These are phyloP conservation scores for Phaetusa simplex DNA, from an alignment of 2,113 vertebrate species.

Conservation along the genomic window DNA sequence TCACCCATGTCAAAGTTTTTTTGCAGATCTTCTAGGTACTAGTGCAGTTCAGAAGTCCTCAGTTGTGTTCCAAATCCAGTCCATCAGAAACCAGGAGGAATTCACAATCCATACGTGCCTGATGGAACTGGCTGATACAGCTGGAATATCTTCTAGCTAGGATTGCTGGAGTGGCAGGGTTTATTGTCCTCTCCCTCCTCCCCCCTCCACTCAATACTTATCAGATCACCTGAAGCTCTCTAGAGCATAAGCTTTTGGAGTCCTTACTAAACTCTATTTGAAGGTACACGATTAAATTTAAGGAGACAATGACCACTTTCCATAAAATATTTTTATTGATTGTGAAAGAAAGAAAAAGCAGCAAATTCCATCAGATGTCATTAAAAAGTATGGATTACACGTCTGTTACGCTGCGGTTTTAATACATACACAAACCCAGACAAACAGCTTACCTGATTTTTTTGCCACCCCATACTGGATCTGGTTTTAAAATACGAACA, in stretches of 20 bases:
- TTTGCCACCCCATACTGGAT: not conserved
- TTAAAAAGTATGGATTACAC: constrained; percentile 31
- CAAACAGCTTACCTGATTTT: constrained; percentile 54
- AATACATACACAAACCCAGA: constrained; percentile 9
- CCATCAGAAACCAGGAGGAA: constrained; percentile 1
- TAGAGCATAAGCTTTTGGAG: not conserved
- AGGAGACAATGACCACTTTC: constrained; percentile 73
- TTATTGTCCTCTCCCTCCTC: not conserved
- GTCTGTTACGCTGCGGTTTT: not conserved
- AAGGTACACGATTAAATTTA: constrained; percentile 41
- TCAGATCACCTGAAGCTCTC: not conserved
- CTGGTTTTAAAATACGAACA: not conserved
- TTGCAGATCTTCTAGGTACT: not conserved
- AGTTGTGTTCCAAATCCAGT: constrained; percentile 18
- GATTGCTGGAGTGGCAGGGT: not conserved
- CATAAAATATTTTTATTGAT: constrained; percentile 76
- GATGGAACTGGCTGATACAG: not conserved
- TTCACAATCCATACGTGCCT: not conserved
- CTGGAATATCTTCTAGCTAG: not conserved
- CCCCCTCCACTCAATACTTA: not conserved
- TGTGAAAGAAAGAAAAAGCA: not conserved
- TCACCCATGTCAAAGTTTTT: not conserved
- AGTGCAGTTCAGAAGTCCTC: not conserved
- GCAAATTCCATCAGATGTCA: constrained; percentile 35
- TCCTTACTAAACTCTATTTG: not conserved